These are phyloP conservation scores for Sminthurides aquaticus DNA, from an alignment of 2,888 invertebrate genomes.

Conservation along the genomic window DNA sequence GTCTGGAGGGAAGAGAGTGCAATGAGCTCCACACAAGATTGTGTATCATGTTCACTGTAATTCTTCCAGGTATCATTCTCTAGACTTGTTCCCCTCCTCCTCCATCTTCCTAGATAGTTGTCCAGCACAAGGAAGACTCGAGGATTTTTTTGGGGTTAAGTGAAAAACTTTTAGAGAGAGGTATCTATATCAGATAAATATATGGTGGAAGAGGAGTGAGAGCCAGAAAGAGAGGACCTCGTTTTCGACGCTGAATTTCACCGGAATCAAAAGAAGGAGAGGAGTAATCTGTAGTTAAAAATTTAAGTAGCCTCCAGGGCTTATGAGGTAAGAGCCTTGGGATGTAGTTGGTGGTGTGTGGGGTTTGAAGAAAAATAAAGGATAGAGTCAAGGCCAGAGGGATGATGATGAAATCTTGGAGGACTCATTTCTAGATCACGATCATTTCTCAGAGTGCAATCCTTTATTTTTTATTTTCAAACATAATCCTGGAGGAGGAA, in stretches of 20 bases:
- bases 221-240: no score
- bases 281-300: no score
- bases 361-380: neutral
- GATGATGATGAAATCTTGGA: slow-evolving; percentile 7
- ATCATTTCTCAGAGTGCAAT: slow-evolving; percentile 17
- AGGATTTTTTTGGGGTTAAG: neutral
- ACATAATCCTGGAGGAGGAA: no score
- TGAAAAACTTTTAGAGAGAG: neutral
- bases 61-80: no score
- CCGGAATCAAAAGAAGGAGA: neutral
- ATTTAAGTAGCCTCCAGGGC: no score
- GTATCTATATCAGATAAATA: neutral
- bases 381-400: slow-evolving; percentile 17
- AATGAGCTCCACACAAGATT: neutral
- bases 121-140: neutral
- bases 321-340: no score
- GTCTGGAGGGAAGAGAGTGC: neutral
- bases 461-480: neutral
- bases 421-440: slow-evolving; percentile 21
- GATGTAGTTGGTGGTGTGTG: neutral
- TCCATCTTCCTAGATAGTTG: neutral
- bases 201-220: neutral
- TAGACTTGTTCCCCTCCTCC: no score
- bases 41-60: no score
- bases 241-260: no score